Evolutionary conservation across 2,113 vertebrate genomes (phyloP), one percentile per base, ranked within the genome.

Genomic region (Diadophis punctatus): DNA sequence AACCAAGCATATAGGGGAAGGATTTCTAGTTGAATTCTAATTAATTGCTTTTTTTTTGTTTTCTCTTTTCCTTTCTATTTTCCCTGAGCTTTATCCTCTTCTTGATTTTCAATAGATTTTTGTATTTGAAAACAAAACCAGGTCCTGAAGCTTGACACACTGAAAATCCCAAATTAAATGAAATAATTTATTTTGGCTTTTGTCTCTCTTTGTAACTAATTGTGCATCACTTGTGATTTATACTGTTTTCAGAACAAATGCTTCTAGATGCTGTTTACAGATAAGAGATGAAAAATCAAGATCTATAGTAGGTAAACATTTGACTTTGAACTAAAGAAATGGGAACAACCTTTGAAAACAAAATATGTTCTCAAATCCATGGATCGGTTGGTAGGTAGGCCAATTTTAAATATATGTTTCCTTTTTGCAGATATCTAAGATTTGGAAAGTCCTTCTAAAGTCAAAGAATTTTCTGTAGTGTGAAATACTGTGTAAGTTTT

Each of bases 1-100:
- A 95, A 60, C 4, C 90, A 95, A 93, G 92, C 87, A 30, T 87
- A 96, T 39, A 95, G 94, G 94, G 93, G 68, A 93, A 94, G 92
- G 94, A 93, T 90, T 94, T 94, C 4, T 20, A 88, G 94, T 56
- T 90, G 27, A 94, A 95, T 95, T 93, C 12, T 95, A 93, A 95
- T 91, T 2, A 94, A 90, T 90, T 89, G 84, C 63, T 18, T 18
- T 86, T 14, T 0, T 27, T 88, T 5, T 3, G 14, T 4, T n/a
- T 7, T 34, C 63, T 55, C 43, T 55, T 2, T 74, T 1, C 55
- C 9, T 12, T 49, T 48, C 8, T 84, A 9, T 8, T 88, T 0
- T 84, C 80, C 91, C 60, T 9, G 0, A 5, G 1, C 1, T 91
- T 92, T 85, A 90, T 90, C 90, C 4, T 74, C 4, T 89, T 25